Percentiles rank a stretch among this genome's conserved stretches.
Evolutionary conservation across 2,113 vertebrate species (phyloP).

Genomic region (Petroica traversi): DNA sequence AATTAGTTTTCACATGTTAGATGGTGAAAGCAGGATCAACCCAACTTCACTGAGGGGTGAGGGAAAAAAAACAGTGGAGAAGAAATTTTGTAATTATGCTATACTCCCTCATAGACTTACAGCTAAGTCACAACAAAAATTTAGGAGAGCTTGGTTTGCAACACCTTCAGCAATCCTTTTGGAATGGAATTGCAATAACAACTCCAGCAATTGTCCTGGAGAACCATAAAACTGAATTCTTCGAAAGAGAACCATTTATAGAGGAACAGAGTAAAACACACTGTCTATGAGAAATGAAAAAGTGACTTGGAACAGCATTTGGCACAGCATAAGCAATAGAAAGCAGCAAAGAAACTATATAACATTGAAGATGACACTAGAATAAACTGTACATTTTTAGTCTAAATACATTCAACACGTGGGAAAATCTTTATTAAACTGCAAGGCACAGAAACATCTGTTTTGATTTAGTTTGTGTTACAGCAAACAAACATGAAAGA

Average conservation of each 20-base stretch:
- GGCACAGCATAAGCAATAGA: not conserved
- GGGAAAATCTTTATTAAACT: constrained; percentile 42
- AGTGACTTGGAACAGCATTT: not conserved
- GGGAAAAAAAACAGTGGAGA: not conserved
- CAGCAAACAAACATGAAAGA: constrained; percentile 25
- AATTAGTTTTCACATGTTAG: not conserved
- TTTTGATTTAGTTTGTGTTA: constrained; percentile 13
- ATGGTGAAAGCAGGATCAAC: not conserved
- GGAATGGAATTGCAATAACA: not conserved
- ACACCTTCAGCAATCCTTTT: not conserved
- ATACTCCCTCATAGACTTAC: not conserved
- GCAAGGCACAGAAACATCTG: constrained; percentile 27
- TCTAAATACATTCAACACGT: constrained; percentile 1
- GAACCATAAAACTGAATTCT: not conserved
- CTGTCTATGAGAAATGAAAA: not conserved
- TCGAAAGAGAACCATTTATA: not conserved
- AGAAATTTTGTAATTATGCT: not conserved
- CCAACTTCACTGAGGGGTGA: not conserved
- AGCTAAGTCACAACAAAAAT: not conserved
- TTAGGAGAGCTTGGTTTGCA: not conserved
- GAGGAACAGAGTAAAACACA: not conserved
- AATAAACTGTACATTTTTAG: constrained; percentile 24
- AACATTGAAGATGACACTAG: not conserved
- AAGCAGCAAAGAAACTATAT: not conserved
- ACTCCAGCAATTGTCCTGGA: not conserved